Evolutionary conservation across 2,797 vertebrate genomes (phyloP).

Genomic region (Halcyon leucocephala): DNA sequence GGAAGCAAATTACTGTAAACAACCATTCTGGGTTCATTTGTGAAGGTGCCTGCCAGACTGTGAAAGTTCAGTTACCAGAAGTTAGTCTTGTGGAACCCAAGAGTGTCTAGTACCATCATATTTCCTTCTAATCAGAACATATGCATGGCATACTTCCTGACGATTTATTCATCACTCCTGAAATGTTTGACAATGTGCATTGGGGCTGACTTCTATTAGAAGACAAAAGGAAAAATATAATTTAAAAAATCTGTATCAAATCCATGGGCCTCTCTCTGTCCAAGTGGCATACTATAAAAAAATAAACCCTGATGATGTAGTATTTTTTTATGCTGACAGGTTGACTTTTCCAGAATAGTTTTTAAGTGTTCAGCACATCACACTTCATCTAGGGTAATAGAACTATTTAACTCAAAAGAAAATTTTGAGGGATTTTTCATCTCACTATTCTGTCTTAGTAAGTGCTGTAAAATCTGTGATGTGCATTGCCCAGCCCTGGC

Average conservation of each 20-base stretch:
- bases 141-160: constrained; percentile 45
- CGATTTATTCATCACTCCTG: constrained; percentile 51
- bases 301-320: background rate
- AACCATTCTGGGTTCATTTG: constrained; percentile 63
- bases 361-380: background rate
- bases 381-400: background rate
- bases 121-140: constrained; percentile 10
- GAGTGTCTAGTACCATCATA: constrained; percentile 44
- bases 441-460: background rate
- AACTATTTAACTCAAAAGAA: background rate
- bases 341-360: background rate
- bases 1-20: constrained; percentile 66
- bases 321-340: background rate
- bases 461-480: background rate
- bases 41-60: constrained; percentile 60
- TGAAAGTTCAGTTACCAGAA: constrained; percentile 58
- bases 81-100: constrained; percentile 48
- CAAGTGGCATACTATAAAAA: background rate
- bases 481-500: background rate
- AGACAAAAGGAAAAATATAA: background rate
- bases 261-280: background rate
- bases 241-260: background rate
- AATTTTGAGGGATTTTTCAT: background rate
- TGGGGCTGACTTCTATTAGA: background rate
- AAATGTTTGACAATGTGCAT: constrained; percentile 38